phyloP scores from a whole-genome alignment of 1,140 invertebrate genomes.

The Drosophila teissieri region DNA sequence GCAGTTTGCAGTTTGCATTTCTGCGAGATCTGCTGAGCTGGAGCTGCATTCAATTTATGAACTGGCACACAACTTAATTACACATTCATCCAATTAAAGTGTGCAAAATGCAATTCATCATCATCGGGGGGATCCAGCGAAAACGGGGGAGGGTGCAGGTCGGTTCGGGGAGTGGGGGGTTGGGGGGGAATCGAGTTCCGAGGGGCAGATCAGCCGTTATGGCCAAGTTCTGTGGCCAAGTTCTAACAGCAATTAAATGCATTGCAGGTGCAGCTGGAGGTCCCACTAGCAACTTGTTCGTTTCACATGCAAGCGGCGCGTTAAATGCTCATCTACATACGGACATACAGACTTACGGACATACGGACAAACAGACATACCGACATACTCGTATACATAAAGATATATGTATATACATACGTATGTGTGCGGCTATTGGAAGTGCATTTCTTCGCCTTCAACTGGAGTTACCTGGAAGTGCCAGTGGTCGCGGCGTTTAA shows the following conservation, averaged over 20 bases:
- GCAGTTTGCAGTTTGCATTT: constrained; percentile 27
- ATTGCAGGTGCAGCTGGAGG: constrained; percentile 69
- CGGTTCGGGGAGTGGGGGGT: not conserved
- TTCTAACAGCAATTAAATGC: constrained; percentile 80
- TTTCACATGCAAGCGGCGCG: constrained; percentile 77
- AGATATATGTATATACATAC: not conserved
- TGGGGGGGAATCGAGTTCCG: not conserved
- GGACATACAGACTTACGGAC: no score
- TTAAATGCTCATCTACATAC: constrained; percentile 68
- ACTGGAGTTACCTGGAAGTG: constrained; percentile 1
- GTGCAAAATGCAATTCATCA: constrained; percentile 82
- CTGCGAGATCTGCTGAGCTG: constrained; percentile 11
- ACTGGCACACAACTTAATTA: constrained; percentile 77
- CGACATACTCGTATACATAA: not conserved
- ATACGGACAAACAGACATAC: no score
- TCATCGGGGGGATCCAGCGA: constrained; percentile 29
- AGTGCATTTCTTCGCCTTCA: constrained; percentile 12
- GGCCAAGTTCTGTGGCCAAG: constrained; percentile 79
- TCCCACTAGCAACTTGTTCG: constrained; percentile 53
- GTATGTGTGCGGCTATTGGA: not conserved
- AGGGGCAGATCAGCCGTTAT: constrained; percentile 60
- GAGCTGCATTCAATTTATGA: constrained; percentile 56
- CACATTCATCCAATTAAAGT: constrained; percentile 82
- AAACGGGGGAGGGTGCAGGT: not conserved
- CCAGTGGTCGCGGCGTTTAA: constrained; percentile 16